Evolutionary conservation across 2,113 vertebrate species (phyloP).

Genomic region (Pogonocichla stellata): DNA sequence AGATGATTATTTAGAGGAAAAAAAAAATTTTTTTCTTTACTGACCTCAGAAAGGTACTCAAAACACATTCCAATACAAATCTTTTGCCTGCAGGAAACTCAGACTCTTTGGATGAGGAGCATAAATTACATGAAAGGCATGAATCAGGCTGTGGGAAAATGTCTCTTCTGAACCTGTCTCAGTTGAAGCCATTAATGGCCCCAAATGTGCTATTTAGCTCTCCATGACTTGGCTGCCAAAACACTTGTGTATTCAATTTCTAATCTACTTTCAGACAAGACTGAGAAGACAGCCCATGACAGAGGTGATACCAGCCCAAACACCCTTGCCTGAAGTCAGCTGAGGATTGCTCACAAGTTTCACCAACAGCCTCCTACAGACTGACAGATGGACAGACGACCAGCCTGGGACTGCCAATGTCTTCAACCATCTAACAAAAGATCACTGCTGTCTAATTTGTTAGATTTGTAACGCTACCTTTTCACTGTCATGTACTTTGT

Average conservation of each 20-base stretch:
- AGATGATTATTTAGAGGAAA: background rate
- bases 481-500: background rate
- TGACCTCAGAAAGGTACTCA: background rate
- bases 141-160: background rate
- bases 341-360: background rate
- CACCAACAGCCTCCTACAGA: background rate
- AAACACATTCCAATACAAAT: background rate
- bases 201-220: background rate
- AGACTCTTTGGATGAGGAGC: background rate
- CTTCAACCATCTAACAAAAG: background rate
- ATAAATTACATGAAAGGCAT: background rate
- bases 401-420: background rate
- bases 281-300: background rate
- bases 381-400: background rate
- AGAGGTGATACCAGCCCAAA: background rate
- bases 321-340: background rate
- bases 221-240: background rate
- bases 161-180: background rate
- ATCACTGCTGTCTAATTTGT: background rate
- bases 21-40: background rate
- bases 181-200: background rate
- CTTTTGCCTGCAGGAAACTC: background rate
- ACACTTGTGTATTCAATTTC: background rate
- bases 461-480: background rate
- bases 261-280: background rate